Base-by-base conservation (phyloP, 2,888 invertebrate species). In the Disparrhopalites patrizii region DNA sequence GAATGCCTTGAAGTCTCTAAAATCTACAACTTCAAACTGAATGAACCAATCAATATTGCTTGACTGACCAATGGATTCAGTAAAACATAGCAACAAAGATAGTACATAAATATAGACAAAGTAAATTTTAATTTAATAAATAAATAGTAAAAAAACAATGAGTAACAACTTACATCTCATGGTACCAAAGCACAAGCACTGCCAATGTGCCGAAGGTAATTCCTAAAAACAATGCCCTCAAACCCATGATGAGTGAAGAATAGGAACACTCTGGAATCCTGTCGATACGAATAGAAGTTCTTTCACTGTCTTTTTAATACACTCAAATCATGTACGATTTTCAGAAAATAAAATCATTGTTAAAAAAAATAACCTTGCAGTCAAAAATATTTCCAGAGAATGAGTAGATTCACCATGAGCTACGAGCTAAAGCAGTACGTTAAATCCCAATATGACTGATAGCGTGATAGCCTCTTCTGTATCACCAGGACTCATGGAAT, bases 101-200 rank as follows among this genome's bases (percentile, higher is more conserved):
- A 36, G 15, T 36, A 10, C 36, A 36, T 36, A 7, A 36, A 36
- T 36, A 36, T 10, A 36, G 15, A 36, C 7, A 15, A 36, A 10
- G 15, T 10, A 10, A 36, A 15, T 18, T 43, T 43, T 4, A 5
- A 10, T 43, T 20, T 43, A 18, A 5, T 15, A n/a, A n/a, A n/a
- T n/a, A n/a, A n/a, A n/a, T n/a, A n/a, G n/a, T n/a, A n/a, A n/a
- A n/a, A n/a, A n/a, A n/a, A n/a, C 43, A 5, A 43, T 20, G 5
- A 10, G 13, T 25, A 13, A 15, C 47, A 38, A 69, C 73, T 73
- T 70, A 75, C 75, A 73, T 72, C 69, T 75, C 75, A 68, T 73
- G 70, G 68, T 75, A 75, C 73, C 71, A 73, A 13, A 75, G 51
- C 36, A 68, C 50, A 30, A 75, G 69, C 23, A 75, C 47, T 23